phyloP scores from a whole-genome alignment of 2,888 invertebrate species.

The Limnephilus marmoratus region DNA sequence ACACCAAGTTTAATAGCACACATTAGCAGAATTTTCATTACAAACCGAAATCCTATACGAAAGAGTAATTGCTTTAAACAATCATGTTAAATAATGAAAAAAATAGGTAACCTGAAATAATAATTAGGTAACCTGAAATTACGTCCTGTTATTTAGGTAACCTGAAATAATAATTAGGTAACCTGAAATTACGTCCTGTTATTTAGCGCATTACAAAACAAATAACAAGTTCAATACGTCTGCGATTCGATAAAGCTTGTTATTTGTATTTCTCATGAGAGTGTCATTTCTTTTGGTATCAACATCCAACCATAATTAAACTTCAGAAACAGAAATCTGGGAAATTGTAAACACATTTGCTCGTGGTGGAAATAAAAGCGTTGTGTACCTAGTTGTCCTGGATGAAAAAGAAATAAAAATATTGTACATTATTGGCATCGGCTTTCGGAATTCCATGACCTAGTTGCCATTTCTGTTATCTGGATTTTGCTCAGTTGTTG shows the following conservation, averaged over 20 bases:
- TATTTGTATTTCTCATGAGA: neutral
- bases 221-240: neutral
- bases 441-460: neutral
- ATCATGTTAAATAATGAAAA: too few species aligned
- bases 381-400: neutral
- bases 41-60: neutral
- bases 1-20: neutral
- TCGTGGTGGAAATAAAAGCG: neutral
- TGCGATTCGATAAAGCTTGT: neutral
- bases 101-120: neutral
- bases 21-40: neutral
- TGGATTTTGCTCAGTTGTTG: neutral
- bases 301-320: slow-evolving; percentile 8
- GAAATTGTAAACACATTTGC: neutral
- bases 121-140: neutral
- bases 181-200: neutral
- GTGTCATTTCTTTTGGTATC: slow-evolving; percentile 8
- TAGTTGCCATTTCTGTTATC: neutral
- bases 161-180: too few species aligned
- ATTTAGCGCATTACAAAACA: neutral
- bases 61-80: neutral
- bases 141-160: too few species aligned
- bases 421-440: neutral
- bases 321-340: neutral
- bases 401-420: neutral